These are phyloP conservation scores for Antechinus stuartii DNA, from an alignment of 2,113 vertebrate species.

Conservation along the genomic window DNA sequence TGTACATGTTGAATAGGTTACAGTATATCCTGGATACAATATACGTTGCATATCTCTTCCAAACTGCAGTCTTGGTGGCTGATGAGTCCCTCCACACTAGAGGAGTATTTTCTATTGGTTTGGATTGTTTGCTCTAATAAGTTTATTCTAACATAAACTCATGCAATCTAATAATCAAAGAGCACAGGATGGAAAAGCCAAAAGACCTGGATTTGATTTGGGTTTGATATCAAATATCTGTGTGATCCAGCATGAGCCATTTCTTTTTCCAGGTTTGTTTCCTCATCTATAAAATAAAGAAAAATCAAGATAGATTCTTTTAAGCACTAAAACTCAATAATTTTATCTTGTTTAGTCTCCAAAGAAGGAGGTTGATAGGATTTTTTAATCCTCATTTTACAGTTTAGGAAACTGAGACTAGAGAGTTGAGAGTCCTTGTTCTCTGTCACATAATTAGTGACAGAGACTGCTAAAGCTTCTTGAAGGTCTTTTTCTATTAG, in stretches of 20 bases:
- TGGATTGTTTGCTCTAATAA: too few relatives aligned
- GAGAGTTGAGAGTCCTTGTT: not conserved
- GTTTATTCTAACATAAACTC: not conserved
- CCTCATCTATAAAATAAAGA: not conserved
- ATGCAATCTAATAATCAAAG: not conserved
- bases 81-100: not conserved
- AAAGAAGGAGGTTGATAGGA: too few relatives aligned
- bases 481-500: not conserved
- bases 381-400: not conserved
- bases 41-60: not conserved
- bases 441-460: not conserved
- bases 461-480: not conserved
- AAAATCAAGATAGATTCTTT: rapidly evolving
- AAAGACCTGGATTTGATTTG: not conserved
- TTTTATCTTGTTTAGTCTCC: not conserved
- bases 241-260: not conserved
- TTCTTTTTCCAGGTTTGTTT: slow-evolving; percentile 5
- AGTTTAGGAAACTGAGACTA: not conserved
- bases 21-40: too few relatives aligned
- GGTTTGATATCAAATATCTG: not conserved
- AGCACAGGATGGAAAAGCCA: not conserved
- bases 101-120: not conserved
- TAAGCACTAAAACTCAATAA: not conserved
- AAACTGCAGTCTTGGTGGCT: too few relatives aligned
- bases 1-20: too few relatives aligned